phyloP scores from a whole-genome alignment of 2,797 vertebrate species.

The Pseudotriccus pelzelni region DNA sequence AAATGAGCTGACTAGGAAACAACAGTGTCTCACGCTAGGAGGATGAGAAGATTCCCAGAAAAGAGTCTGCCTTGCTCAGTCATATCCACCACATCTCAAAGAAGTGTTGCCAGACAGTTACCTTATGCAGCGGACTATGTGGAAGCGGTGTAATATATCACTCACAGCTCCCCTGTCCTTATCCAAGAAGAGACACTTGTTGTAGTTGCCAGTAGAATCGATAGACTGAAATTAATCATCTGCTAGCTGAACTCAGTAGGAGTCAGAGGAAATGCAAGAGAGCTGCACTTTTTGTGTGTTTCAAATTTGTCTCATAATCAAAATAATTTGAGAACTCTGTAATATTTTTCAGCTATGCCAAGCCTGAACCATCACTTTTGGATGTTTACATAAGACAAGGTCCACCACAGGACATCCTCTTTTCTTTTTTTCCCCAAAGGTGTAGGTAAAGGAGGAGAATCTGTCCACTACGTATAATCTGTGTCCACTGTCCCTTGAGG shows the following conservation, averaged over 20 bases:
- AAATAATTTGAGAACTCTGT: not conserved
- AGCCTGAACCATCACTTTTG: not conserved
- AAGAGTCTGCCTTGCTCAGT: not conserved
- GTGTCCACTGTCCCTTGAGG: not conserved
- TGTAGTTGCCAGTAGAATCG: constrained; percentile 9
- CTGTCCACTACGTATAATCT: not conserved
- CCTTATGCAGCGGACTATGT: not conserved
- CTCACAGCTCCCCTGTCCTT: not conserved
- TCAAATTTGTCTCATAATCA: not conserved
- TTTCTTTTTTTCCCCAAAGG: not conserved
- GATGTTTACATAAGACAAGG: not conserved
- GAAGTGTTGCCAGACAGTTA: not conserved
- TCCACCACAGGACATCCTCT: not conserved
- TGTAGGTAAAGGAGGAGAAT: not conserved
- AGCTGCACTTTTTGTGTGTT: not conserved
- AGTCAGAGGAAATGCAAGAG: not conserved
- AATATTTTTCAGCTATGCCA: not conserved
- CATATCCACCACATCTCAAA: not conserved
- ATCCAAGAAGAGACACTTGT: not conserved
- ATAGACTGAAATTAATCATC: constrained; percentile 40
- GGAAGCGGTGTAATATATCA: not conserved
- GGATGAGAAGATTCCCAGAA: not conserved
- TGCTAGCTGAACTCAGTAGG: not conserved
- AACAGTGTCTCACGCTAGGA: not conserved
- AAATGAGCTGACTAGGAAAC: not conserved